Evolutionary conservation across 1,140 invertebrate species (phyloP).

Genomic region (roundworm (Caenorhabditis elegans)): DNA sequence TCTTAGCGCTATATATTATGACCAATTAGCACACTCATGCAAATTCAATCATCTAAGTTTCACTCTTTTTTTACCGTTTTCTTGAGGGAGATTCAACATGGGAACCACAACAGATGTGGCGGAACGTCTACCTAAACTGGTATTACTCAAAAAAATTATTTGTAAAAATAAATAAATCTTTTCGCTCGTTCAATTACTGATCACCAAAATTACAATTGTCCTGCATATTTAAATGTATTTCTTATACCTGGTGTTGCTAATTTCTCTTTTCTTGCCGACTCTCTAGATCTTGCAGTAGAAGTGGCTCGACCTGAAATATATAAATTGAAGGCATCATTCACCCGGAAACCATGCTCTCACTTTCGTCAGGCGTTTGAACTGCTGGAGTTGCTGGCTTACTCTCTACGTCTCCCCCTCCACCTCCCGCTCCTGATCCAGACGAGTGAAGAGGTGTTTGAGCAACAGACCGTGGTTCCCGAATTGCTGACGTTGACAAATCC

Average conservation of each 20-base stretch:
- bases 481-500: conserved; percentile 14
- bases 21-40: conserved; percentile 2
- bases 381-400: not conserved
- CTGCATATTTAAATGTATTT: not conserved
- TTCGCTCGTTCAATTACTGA: too few relatives aligned
- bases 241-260: not conserved
- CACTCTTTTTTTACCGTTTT: not conserved
- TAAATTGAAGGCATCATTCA: not conserved
- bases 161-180: too few relatives aligned
- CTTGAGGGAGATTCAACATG: not conserved
- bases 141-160: too few relatives aligned
- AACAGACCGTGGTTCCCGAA: conserved; percentile 22
- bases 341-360: not conserved
- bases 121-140: not conserved
- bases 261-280: not conserved
- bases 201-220: too few relatives aligned
- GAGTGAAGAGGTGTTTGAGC: conserved; percentile 12
- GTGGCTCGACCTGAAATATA: not conserved
- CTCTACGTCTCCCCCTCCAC: not conserved
- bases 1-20: not conserved
- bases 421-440: not conserved
- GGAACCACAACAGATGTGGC: not conserved
- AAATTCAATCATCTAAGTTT: not conserved
- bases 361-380: not conserved
- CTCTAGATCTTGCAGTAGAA: not conserved